Conservation (phyloP, 2,888 invertebrate species). For the Melanophora roralis region DNA sequence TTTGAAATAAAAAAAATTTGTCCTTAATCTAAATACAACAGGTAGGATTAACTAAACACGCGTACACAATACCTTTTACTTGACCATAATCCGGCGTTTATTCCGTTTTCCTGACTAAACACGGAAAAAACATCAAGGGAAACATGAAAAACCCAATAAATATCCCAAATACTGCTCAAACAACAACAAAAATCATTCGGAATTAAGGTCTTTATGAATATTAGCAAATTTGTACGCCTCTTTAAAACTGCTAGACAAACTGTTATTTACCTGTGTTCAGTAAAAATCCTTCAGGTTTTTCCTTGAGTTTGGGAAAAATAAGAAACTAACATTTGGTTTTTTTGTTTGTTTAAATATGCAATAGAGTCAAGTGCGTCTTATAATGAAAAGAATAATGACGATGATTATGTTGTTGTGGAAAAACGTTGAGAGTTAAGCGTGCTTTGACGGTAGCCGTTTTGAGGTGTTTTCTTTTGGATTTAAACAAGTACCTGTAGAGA, state of each 20-base stretch:
- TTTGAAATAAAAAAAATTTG: not conserved
- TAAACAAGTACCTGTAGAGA: slow-evolving; percentile 54
- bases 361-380: slow-evolving; percentile 71
- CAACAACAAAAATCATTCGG: slow-evolving; percentile 23
- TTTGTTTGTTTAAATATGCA: slow-evolving; percentile 57
- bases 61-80: slow-evolving; percentile 18
- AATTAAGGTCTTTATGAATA: slow-evolving; percentile 19
- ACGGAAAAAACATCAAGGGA: slow-evolving; percentile 8
- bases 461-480: slow-evolving; percentile 42
- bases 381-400: not conserved
- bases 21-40: slow-evolving; percentile 23
- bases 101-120: not conserved
- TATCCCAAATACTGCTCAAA: too few species aligned
- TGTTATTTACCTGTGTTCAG: slow-evolving; percentile 67
- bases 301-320: slow-evolving; percentile 19
- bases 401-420: slow-evolving; percentile 23
- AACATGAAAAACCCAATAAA: slow-evolving; percentile 53
- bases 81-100: slow-evolving; percentile 7
- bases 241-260: slow-evolving; percentile 16
- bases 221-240: slow-evolving; percentile 67
- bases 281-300: slow-evolving; percentile 59
- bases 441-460: slow-evolving; percentile 42
- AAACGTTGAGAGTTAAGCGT: slow-evolving; percentile 11
- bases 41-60: slow-evolving; percentile 4
- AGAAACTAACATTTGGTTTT: slow-evolving; percentile 39